A percentile compares a stretch with the other conserved stretches of the same genome.
Evolutionary conservation across 1,140 invertebrate genomes (phyloP).

Genomic region (Cardiocondyla obscurior): DNA sequence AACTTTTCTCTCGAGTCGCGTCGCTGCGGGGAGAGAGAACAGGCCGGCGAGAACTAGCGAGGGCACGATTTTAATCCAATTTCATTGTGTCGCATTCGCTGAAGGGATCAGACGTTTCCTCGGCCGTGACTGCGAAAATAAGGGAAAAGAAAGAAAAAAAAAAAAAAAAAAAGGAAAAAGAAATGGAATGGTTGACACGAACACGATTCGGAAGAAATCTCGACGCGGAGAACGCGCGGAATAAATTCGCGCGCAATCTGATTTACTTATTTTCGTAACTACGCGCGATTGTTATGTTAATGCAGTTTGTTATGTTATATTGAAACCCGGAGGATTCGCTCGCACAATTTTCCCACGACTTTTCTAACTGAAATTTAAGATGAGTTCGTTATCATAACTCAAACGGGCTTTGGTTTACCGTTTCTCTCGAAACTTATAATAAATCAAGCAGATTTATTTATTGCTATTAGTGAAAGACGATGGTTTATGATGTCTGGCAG

Average conservation of each 20-base stretch:
- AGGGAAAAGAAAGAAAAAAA: too few species aligned
- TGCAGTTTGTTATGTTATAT: neutral
- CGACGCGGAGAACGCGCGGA: neutral
- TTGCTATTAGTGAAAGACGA: neutral
- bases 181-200: neutral
- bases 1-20: constrained; percentile 68
- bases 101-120: constrained; percentile 24
- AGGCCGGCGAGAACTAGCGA: constrained; percentile 17
- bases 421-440: neutral
- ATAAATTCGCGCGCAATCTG: constrained; percentile 14
- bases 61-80: constrained; percentile 79
- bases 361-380: neutral
- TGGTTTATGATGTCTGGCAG: neutral
- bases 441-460: neutral
- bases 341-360: constrained; percentile 15
- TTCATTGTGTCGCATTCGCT: constrained; percentile 75
- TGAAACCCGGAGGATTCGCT: neutral
- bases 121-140: constrained; percentile 10
- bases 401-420: neutral
- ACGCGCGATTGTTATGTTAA: neutral
- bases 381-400: neutral
- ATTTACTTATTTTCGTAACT: neutral
- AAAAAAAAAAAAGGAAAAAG: too few species aligned
- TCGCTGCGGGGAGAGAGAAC: constrained; percentile 64
- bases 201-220: constrained; percentile 1